Percentiles rank a stretch among this genome's conserved stretches.
Evolutionary conservation across 2,113 vertebrate genomes (phyloP).

Genomic region (Lophura nycthemera): DNA sequence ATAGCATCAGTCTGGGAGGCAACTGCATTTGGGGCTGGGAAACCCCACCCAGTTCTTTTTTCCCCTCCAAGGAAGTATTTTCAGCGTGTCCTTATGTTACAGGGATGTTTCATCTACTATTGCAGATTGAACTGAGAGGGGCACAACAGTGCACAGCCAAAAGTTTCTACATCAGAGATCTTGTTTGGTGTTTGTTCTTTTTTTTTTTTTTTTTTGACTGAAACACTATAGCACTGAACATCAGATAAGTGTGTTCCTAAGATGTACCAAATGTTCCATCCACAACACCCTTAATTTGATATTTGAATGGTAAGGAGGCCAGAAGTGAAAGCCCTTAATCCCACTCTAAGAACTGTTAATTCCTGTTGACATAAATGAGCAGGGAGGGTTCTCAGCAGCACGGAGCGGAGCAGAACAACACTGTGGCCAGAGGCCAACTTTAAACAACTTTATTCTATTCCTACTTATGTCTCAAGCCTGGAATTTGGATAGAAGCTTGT

Average conservation of each 20-base stretch:
- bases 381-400: neutral
- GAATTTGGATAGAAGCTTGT: neutral
- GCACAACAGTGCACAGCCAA: neutral
- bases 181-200: neutral
- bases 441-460: neutral
- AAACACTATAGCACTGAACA: rapidly evolving
- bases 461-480: neutral
- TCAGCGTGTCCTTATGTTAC: rapidly evolving
- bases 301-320: neutral
- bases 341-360: neutral
- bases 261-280: neutral
- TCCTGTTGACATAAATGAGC: slow-evolving; percentile 13
- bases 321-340: neutral
- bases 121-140: neutral
- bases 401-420: neutral
- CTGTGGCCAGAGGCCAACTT: neutral
- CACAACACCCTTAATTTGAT: neutral
- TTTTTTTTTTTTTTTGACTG: neutral
- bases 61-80: neutral
- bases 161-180: neutral
- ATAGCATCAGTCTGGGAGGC: neutral
- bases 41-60: neutral
- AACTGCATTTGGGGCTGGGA: neutral
- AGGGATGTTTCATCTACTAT: neutral
- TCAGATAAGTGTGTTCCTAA: neutral